A percentile compares a stretch with the other conserved stretches of the same genome.
phyloP scores from a whole-genome alignment of 2,113 vertebrate genomes.

The Todiramphus saurophagus region DNA sequence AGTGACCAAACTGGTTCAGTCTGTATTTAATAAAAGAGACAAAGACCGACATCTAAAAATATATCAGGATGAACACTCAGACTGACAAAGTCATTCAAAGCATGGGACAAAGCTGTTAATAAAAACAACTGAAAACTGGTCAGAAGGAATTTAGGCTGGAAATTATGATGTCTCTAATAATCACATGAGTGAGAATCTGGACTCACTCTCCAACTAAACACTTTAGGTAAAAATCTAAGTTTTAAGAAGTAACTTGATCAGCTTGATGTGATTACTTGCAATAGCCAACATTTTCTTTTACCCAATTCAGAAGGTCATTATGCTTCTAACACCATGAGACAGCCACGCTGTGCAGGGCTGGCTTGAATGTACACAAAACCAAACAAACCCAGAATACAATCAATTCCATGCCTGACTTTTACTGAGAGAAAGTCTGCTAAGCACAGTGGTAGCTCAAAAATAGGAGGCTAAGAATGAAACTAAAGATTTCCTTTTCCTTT shows the following conservation, averaged over 20 bases:
- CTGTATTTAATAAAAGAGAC: neutral
- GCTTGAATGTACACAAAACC: neutral
- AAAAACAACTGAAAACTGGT: neutral
- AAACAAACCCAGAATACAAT: neutral
- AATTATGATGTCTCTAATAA: neutral
- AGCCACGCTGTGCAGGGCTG: rapidly evolving
- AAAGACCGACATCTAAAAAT: neutral
- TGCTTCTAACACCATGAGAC: neutral
- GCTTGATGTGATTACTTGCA: neutral
- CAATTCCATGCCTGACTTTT: neutral
- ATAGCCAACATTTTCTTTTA: neutral
- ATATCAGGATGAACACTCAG: neutral
- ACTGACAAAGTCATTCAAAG: neutral
- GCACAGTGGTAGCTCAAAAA: neutral
- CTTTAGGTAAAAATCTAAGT: neutral
- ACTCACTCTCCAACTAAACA: neutral
- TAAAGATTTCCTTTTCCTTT: neutral
- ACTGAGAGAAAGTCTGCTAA: neutral
- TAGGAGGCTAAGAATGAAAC: neutral
- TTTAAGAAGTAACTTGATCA: neutral
- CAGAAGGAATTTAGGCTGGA: neutral
- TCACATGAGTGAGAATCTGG: neutral
- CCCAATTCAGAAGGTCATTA: neutral
- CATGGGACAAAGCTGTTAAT: neutral
- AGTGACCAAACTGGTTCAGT: neutral